Evolutionary conservation across 2,888 invertebrate species (phyloP), one percentile per base, ranked within the genome.

Genomic region (Mesorhabditis belari): DNA sequence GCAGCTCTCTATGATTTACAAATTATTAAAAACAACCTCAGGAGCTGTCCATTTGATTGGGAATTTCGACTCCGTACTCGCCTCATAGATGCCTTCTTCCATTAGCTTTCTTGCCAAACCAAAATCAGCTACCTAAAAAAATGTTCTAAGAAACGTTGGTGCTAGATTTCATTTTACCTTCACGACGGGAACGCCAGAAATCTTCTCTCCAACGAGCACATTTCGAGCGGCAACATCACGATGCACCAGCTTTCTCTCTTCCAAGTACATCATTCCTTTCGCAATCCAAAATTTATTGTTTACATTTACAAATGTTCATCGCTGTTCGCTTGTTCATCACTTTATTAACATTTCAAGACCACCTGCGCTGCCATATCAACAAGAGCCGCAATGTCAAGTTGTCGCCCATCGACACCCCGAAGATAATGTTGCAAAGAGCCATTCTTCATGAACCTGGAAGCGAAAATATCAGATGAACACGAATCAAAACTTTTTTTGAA

Each of bases 1-100:
- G n/a, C n/a, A n/a, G n/a, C n/a, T n/a, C n/a, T n/a, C n/a, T n/a
- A n/a, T n/a, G n/a, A n/a, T n/a, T n/a, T n/a, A n/a, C n/a, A n/a
- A n/a, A n/a, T n/a, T n/a, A n/a, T n/a, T n/a, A n/a, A n/a, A n/a
- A n/a, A n/a, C n/a, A n/a, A n/a, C n/a, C 85, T 99, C 98, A 1
- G 98, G 98, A 27, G 98, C 96, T 59, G 98, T 99, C 98, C 98
- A 98, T 62, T 76, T 80, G 6, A 98, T 95, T 0, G 98, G 98
- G 85, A 98, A 96, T 67, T 94, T 86, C 2, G 94, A 91, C 3
- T 80, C 80, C 3, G 75, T 76, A 21, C 76, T 58, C 6, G 80
- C 80, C 53, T 80, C 78, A 60, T 81, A 80, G 58, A 80, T 80
- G 61, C 95, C 95, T 82, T 96, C 93, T 54, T 95, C 94, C 83